These are phyloP conservation scores for Sphaeridia pumilis DNA, from an alignment of 2,888 invertebrate species.

Conservation along the genomic window DNA sequence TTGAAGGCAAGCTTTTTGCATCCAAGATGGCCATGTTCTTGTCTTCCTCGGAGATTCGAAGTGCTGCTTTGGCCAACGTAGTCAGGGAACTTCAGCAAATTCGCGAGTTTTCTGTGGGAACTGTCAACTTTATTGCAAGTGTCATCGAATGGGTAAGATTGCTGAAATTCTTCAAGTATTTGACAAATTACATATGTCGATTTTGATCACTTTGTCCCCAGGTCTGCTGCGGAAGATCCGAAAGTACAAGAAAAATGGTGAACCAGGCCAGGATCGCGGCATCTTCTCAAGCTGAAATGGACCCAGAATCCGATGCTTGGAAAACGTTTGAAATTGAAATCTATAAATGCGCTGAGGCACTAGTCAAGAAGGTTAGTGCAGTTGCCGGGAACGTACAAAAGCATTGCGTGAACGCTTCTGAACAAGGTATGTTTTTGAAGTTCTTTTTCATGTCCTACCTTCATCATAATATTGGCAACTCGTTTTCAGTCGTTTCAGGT, in stretches of 20 bases:
- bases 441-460: no score
- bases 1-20: conserved; percentile 19
- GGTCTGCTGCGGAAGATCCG: conserved; percentile 1
- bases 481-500: no score
- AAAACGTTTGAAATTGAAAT: conserved; percentile 17
- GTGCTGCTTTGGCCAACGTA: conserved; percentile 20
- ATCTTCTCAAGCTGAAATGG: conserved; percentile 14
- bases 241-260: conserved; percentile 5
- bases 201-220: neutral
- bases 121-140: conserved; percentile 14
- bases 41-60: conserved; percentile 16
- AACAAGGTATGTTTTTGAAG: no score
- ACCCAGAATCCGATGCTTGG: conserved; percentile 18
- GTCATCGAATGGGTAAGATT: conserved; percentile 28
- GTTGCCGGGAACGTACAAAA: no score
- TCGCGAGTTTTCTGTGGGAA: conserved; percentile 19
- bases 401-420: no score
- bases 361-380: neutral
- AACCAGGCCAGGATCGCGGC: conserved; percentile 13
- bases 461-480: no score
- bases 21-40: conserved; percentile 24
- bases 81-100: conserved; percentile 18
- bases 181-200: neutral
- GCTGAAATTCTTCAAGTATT: no score
- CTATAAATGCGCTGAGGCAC: neutral